These are phyloP conservation scores for Heptranchias perlo DNA, from an alignment of 2,113 vertebrate genomes.

Conservation along the genomic window DNA sequence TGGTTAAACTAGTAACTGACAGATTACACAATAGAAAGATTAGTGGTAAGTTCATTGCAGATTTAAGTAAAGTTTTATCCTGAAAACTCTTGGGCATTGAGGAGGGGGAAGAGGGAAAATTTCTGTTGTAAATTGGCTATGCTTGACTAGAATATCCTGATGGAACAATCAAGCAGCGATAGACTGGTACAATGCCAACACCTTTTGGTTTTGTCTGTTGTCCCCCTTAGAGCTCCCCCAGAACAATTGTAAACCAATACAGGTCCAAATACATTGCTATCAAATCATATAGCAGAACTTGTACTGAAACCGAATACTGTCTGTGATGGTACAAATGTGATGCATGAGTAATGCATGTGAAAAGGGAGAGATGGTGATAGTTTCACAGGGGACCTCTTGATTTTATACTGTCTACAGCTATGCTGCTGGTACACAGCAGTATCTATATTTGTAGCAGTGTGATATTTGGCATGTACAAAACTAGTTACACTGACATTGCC, in stretches of 20 bases:
- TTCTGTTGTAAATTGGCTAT: background rate
- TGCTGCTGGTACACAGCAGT: background rate
- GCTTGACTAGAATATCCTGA: background rate
- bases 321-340: background rate
- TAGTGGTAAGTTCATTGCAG: slow-evolving; percentile 14
- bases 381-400: background rate
- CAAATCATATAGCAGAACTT: background rate
- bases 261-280: background rate
- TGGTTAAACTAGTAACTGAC: slow-evolving; percentile 24
- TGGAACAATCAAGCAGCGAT: background rate
- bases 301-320: slow-evolving; percentile 2
- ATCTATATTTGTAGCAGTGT: background rate
- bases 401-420: background rate
- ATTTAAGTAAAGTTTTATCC: background rate
- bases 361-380: background rate
- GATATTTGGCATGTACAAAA: slow-evolving; percentile 5
- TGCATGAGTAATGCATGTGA: slow-evolving; percentile 22
- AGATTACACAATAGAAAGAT: slow-evolving; percentile 20
- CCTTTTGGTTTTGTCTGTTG: too few relatives aligned
- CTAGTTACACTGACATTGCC: background rate
- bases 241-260: background rate
- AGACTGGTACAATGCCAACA: background rate
- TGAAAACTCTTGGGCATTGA: background rate
- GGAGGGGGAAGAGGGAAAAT: background rate
- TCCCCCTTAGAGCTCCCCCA: background rate